Base-by-base conservation (phyloP, 2,888 invertebrate species). In the Xiphydria camelus region DNA sequence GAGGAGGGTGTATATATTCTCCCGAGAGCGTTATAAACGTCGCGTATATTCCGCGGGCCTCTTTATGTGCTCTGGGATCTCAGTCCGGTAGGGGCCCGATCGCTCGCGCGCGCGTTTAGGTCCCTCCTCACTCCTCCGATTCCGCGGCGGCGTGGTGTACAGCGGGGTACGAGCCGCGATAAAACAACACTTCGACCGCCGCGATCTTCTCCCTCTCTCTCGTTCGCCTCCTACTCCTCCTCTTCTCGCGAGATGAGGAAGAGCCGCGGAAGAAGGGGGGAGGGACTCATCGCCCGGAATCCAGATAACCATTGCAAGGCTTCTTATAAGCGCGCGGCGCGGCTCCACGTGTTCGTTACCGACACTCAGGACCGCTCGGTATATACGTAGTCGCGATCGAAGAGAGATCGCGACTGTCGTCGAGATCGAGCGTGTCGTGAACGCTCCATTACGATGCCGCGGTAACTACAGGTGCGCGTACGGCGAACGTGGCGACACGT, bases 281-380 rank as follows among this genome's bases (percentile, higher is more conserved):
- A n/a, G n/a, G n/a, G n/a, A 55, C 50, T 50, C 49, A 50, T 47
- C 48, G 49, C 49, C 41, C 43, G 41, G 52, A 46, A 52, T 49
- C 49, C 50, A 47, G 55, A 52, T 55, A 53, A 45, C 43, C 52
- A 53, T 49, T 53, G 46, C 23, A 26, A n/a, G n/a, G n/a, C n/a
- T n/a, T n/a, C n/a, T n/a, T n/a, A n/a, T n/a, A n/a, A n/a, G n/a
- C n/a, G 29, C 14, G 29, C 29, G 29, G 29, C 29, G 15, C 29
- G 29, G 15, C 29, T 29, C 29, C 29, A 29, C 29, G 29, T 29
- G 29, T 29, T 29, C 14, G 15, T 29, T 29, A 29, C 29, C 29
- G 29, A 15, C 29, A 29, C 29, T 29, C 14, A 29, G n/a, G n/a
- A n/a, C n/a, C n/a, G n/a, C n/a, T n/a, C n/a, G n/a, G n/a, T n/a